Evolutionary conservation across 1,140 invertebrate genomes (phyloP), one percentile per base, ranked within the genome.

Genomic region (Daktulosphaira vitifoliae): DNA sequence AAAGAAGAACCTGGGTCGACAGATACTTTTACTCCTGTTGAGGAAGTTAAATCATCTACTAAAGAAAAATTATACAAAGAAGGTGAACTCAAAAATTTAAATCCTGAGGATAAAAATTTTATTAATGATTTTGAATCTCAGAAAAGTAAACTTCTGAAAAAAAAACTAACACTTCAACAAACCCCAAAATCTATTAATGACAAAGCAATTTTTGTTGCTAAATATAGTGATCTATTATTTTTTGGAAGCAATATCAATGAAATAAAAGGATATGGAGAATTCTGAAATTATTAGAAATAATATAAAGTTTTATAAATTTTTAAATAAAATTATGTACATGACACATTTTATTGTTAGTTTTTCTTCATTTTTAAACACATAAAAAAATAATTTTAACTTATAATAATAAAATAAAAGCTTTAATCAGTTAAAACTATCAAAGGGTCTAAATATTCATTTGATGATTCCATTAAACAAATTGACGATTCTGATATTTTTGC

Each of bases 401-500:
- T 5, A 11, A 44, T 44, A 44, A 44, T 44, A 15, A 3, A 16
- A 5, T 44, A 7, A 44, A 16, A 44, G 4, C 15, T 44, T 16
- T 44, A 44, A 7, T 44, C 39, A 11, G n/a, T 16, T 15, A 44
- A n/a, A n/a, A 4, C 15, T 7, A 38, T 39, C 56, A 38, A 62
- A 48, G 56, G 56, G 20, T 62, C 56, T 48, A 62, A 33, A 5
- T 22, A 13, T 46, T 62, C 38, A 18, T 44, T 1, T 4, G 44
- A 33, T 20, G 42, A 29, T 20, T 62, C 56, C 42, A 62, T 51
- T 68, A 92, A 82, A 49, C 81, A 73, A 9, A 90, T 72, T 8
- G 87, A 89, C 6, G 88, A 86, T 71, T 91, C 88, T 23, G 84
- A 81, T 13, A 92, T 80, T 73, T 88, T 87, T n/a, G 79, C 78